A percentile compares a stretch with the other conserved stretches of the same genome.
Conservation (phyloP, 2,113 vertebrate species). For the Clarias macrocephalus region DNA sequence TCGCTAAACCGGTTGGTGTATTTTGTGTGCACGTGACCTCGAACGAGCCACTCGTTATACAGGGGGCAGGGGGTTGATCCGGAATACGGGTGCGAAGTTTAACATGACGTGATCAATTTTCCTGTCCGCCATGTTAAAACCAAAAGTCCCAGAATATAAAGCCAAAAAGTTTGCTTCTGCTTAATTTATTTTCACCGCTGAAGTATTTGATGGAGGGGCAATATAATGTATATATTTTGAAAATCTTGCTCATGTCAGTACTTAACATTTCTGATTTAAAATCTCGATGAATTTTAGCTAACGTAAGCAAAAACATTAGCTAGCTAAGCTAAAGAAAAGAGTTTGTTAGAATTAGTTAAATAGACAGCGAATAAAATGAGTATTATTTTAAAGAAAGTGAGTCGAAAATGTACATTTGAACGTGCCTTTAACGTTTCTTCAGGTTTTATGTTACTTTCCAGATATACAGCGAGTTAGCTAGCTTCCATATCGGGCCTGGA, state of each 20-base stretch:
- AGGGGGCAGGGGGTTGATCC: neutral
- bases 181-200: neutral
- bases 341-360: neutral
- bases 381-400: neutral
- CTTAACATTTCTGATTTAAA: neutral
- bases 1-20: neutral
- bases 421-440: neutral
- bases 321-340: neutral
- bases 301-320: conserved; percentile 16
- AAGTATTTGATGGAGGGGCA: neutral
- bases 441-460: neutral
- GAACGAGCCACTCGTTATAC: neutral
- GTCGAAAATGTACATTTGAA: neutral
- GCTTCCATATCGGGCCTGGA: conserved; percentile 19
- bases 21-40: neutral
- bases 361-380: neutral
- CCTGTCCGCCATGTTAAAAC: conserved; percentile 40
- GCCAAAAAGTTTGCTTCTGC: conserved; percentile 7
- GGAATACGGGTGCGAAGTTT: neutral
- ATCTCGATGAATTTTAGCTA: neutral
- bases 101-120: conserved; percentile 19
- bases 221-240: too few species aligned
- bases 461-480: neutral
- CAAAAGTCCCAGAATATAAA: conserved; percentile 13
- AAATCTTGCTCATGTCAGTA: neutral